These are phyloP conservation scores for Embiotoca jacksoni DNA, from an alignment of 2,113 vertebrate genomes.

Conservation along the genomic window DNA sequence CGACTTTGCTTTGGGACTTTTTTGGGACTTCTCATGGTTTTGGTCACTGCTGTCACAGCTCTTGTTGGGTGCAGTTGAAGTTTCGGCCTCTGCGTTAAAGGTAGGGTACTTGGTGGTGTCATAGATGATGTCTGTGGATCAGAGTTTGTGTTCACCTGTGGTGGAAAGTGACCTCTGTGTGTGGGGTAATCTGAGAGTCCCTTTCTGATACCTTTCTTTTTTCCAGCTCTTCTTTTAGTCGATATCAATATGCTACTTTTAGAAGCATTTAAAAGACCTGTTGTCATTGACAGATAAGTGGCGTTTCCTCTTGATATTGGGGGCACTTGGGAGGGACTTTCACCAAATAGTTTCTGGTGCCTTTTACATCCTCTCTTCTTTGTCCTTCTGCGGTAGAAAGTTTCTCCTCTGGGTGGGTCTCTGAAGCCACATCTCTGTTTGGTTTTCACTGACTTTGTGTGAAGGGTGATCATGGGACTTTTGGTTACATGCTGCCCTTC, in stretches of 20 bases:
- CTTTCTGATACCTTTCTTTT: slow-evolving; percentile 25
- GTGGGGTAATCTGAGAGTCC: background rate
- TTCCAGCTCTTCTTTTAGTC: slow-evolving; percentile 15
- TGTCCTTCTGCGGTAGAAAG: slow-evolving; percentile 33
- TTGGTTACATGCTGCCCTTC: background rate
- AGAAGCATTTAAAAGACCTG: slow-evolving; percentile 1
- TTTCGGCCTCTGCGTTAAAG: slow-evolving; percentile 3
- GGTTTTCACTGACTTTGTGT: slow-evolving; percentile 36
- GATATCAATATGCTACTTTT: background rate
- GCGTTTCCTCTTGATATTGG: background rate
- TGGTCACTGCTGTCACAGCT: background rate
- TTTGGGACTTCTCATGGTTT: slow-evolving; percentile 15
- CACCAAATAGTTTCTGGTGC: slow-evolving; percentile 14
- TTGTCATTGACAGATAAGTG: background rate
- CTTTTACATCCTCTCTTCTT: slow-evolving; percentile 56
- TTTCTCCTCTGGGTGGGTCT: slow-evolving; percentile 56
- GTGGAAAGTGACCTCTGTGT: background rate
- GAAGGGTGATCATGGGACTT: background rate
- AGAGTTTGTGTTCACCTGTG: slow-evolving; percentile 5
- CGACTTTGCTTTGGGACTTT: slow-evolving; percentile 7
- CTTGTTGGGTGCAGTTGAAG: background rate
- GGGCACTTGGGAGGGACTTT: background rate
- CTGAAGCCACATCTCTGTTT: slow-evolving; percentile 36
- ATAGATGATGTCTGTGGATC: slow-evolving; percentile 9
- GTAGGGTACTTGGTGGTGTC: slow-evolving; percentile 3